Evolutionary conservation across 2,113 vertebrate genomes (phyloP), one percentile per base, ranked within the genome.

Genomic region (Amblyopsis rosae): DNA sequence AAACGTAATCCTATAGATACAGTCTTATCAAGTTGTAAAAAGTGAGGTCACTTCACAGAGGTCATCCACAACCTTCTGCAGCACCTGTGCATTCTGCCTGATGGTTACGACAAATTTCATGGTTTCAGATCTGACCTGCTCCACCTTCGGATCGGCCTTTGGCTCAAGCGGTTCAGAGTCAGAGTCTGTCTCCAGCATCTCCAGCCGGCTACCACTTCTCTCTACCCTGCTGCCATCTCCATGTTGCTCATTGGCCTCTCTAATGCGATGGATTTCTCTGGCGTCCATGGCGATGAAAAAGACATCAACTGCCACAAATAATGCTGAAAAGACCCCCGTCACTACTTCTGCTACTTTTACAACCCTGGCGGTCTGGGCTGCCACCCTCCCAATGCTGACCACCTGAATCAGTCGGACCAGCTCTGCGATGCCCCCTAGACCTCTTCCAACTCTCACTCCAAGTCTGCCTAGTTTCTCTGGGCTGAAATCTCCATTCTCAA

Each of bases 221-320:
- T 12, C 6, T 9, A 19, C n/a, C n/a, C 8, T 41, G 35, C 35
- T 41, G 35, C 6, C 26, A 6, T 33, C 4, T 32, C 9, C 10
- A 11, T 9, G 19, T 11, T 58, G 12, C 26, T 49, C 70, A 16
- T 26, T 12, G 16, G 69, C 59, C 64, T 73, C 6, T 56, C 47
- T 73, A 4, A 87, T 81, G 16, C 73, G 10, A 13, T 69, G 71
- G 45, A 85, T 70, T 47, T 83, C 74, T 57, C 17, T 86, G 11
- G 83, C 67, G 59, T 86, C 79, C 60, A 78, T 62, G n/a, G 69
- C 62, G 56, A 87, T 66, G 32, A 76, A 73, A 19, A 67, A 75
- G 6, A 80, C 1, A 9, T 87, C 83, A 0, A 80, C 17, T 32
- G 73, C 69, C 12, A 80, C 9, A 32, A 80, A 75, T 1, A 80